These are phyloP conservation scores for Temnothorax longispinosus DNA, from an alignment of 1,140 invertebrate genomes.

Conservation along the genomic window DNA sequence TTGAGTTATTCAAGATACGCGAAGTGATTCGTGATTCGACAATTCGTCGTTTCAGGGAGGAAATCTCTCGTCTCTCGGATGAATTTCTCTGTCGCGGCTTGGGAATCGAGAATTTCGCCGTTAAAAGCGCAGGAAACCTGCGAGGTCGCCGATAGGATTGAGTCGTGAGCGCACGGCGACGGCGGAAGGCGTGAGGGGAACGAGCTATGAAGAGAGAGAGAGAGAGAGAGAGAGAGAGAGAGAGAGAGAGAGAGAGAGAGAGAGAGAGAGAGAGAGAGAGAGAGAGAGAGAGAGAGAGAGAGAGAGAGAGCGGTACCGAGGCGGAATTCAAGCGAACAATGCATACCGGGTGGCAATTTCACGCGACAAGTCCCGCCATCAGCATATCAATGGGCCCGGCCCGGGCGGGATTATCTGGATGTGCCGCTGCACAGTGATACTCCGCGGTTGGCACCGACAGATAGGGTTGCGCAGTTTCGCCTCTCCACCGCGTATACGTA, in stretches of 20 bases:
- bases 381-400: conserved; percentile 85
- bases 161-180: conserved; percentile 47
- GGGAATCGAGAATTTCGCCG: conserved; percentile 44
- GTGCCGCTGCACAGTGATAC: conserved; percentile 82
- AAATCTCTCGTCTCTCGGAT: conserved; percentile 6
- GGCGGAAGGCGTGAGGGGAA: conserved; percentile 65
- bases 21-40: background rate
- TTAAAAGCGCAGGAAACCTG: conserved; percentile 76
- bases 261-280: conserved; percentile 65
- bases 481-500: conserved; percentile 36
- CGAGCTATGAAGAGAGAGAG: conserved; percentile 5
- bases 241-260: conserved; percentile 78
- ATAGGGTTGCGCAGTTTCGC: conserved; percentile 82
- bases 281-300: conserved; percentile 65
- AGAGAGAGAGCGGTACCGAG: conserved; percentile 74
- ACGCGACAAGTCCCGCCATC: conserved; percentile 86
- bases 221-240: conserved; percentile 76
- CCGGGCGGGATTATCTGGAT: conserved; percentile 84
- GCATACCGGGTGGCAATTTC: conserved; percentile 85
- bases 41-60: background rate
- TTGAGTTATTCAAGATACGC: background rate
- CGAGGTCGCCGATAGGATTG: conserved; percentile 78
- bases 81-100: background rate
- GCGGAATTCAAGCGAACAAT: conserved; percentile 83
- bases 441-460: conserved; percentile 83